These are phyloP conservation scores for Camponotus vicinus DNA, from an alignment of 1,140 invertebrate species.

Conservation along the genomic window DNA sequence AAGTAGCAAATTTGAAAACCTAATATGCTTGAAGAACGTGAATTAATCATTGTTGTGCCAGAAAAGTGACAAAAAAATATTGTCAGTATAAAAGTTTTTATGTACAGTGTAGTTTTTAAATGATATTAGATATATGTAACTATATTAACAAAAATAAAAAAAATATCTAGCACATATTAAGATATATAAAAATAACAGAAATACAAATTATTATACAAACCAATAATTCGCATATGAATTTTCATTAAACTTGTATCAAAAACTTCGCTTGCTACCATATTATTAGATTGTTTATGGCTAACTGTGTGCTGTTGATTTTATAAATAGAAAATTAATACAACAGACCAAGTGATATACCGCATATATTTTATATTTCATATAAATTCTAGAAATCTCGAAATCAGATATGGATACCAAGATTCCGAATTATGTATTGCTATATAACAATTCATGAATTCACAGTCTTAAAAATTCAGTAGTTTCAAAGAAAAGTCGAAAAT, in stretches of 20 bases:
- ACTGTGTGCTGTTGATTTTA: conserved; percentile 34
- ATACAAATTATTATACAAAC: conserved; percentile 18
- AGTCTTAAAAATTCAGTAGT: conserved; percentile 40
- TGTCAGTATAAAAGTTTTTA: background rate
- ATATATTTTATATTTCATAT: conserved; percentile 40
- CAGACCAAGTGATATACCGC: conserved; percentile 27
- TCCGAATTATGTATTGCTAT: conserved; percentile 47
- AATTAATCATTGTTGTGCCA: conserved; percentile 57
- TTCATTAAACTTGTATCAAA: conserved; percentile 4
- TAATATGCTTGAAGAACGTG: conserved; percentile 52
- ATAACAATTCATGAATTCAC: conserved; percentile 48
- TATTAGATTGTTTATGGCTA: conserved; percentile 1
- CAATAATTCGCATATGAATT: conserved; percentile 10
- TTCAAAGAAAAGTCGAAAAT: conserved; percentile 22
- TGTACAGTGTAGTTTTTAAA: conserved; percentile 51
- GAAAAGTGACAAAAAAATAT: conserved; percentile 62
- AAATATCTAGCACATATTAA: background rate
- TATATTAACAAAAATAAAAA: conserved; percentile 4
- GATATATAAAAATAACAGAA: conserved; percentile 11
- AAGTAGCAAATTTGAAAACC: conserved; percentile 34
- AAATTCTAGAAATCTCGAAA: conserved; percentile 47
- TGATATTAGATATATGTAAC: conserved; percentile 41
- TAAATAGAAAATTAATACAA: conserved; percentile 59
- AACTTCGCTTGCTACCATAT: background rate
- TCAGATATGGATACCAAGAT: conserved; percentile 28